phyloP scores from a whole-genome alignment of 2,888 invertebrate genomes.

The Cinara cedri region DNA sequence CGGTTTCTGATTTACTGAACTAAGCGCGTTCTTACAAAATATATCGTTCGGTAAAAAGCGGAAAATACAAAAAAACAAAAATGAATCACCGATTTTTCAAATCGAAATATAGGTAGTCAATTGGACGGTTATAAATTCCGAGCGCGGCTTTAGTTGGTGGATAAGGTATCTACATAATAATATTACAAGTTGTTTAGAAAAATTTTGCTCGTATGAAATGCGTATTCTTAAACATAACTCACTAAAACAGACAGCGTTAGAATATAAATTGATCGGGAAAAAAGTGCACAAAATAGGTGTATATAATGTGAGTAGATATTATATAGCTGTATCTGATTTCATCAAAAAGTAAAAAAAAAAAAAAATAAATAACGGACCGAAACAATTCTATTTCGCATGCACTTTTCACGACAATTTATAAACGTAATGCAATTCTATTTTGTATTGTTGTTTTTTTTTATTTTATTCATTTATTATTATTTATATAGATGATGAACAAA shows the following conservation, averaged over 20 bases:
- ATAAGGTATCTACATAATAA: too few relatives aligned
- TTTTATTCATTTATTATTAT: too few relatives aligned
- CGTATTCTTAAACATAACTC: not conserved
- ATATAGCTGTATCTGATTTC: conserved; percentile 21
- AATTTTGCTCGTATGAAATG: not conserved
- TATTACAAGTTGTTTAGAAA: not conserved
- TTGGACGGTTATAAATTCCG: conserved; percentile 9
- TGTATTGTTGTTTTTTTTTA: not conserved
- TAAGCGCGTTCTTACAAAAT: too few relatives aligned
- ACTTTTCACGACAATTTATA: not conserved
- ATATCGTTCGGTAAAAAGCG: too few relatives aligned
- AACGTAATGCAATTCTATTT: not conserved
- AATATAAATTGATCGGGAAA: not conserved
- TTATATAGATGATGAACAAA: too few relatives aligned
- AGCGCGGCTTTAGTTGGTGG: not conserved
- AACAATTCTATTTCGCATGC: not conserved
- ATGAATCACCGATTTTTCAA: not conserved
- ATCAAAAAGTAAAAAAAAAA: not conserved
- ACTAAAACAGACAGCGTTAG: not conserved
- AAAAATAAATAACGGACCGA: not conserved
- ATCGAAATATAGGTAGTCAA: not conserved
- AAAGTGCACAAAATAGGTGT: not conserved
- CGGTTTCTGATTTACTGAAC: too few relatives aligned
- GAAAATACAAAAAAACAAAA: not conserved
- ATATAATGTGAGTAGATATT: too few relatives aligned